Evolutionary conservation across 2,888 invertebrate species (phyloP), one percentile per base, ranked within the genome.

Genomic region (Melanostoma mellinum): DNA sequence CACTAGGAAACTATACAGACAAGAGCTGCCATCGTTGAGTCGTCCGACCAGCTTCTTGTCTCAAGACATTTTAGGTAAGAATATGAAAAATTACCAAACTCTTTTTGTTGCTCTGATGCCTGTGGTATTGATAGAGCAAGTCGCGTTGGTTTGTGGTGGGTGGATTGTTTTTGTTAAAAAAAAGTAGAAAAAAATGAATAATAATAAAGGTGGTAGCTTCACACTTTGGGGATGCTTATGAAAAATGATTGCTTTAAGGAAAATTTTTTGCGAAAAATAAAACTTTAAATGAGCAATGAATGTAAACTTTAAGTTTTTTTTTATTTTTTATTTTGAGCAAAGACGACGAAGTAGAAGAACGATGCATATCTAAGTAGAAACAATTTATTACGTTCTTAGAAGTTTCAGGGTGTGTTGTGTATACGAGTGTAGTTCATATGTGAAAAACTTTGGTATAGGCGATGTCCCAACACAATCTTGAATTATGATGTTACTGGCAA

Each of bases 221-320:
- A 61, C 79, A 69, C 56, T 56, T 50, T 42, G 55, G 52, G 63
- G 75, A 80, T 58, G 52, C 61, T 80, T 58, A 63, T 75, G 79
- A 80, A 69, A 80, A 80, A 80, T 75, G 68, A 80, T 69, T 80
- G 79, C 75, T 75, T 56, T 63, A n/a, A 69, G 44, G 56, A 80
- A 69, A 44, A n/a, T 50, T 61, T 53, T 35, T 3, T n/a, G 69
- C 3, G 67, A 67, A 50, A 63, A 50, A 53, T 10, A 2, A 5
- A 58, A 52, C 75, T 80, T 80, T 75, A 53, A 79, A 75, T 75
- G 52, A 52, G 56, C 56, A 69, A 9, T 42, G 46, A 63, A 33
- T 33, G 42, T 63, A 69, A 79, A 78, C 44, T 73, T 78, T 10
- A 48, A 20, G 44, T 67, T 50, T 52, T 63, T 40, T 44, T 10